Conservation (phyloP, 1,140 invertebrate genomes). For the Trichonephila clavata region DNA sequence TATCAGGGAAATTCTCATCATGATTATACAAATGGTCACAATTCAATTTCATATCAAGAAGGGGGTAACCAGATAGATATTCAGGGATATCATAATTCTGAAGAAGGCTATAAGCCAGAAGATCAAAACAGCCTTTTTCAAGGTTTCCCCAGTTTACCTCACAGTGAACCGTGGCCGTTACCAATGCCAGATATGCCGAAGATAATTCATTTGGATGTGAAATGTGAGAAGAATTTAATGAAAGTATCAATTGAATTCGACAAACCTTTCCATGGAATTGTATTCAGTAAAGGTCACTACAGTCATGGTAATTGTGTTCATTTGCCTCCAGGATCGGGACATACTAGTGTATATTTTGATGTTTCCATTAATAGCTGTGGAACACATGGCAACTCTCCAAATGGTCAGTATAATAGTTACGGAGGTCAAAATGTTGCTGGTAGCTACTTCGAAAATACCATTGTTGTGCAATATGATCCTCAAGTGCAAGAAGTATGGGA, state of each 20-base stretch:
- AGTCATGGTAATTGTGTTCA: slow-evolving; percentile 95
- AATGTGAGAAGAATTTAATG: slow-evolving; percentile 80
- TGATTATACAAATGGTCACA: slow-evolving; percentile 27
- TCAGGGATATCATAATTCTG: slow-evolving; percentile 21
- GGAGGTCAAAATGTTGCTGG: slow-evolving; percentile 90
- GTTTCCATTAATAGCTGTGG: slow-evolving; percentile 95
- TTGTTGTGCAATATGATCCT: slow-evolving; percentile 95
- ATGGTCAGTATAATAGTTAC: slow-evolving; percentile 87
- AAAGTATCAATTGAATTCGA: slow-evolving; percentile 79
- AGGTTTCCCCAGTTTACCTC: slow-evolving; percentile 74
- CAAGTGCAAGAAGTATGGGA: slow-evolving; percentile 98
- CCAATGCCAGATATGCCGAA: slow-evolving; percentile 79
- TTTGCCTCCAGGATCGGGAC: slow-evolving; percentile 92
- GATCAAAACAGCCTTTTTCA: slow-evolving; percentile 73
- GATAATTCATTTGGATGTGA: slow-evolving; percentile 79
- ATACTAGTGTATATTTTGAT: slow-evolving; percentile 93
- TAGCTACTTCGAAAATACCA: slow-evolving; percentile 96
- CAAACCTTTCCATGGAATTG: slow-evolving; percentile 79
- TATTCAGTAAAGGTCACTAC: slow-evolving; percentile 84
- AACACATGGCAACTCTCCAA: slow-evolving; percentile 94
- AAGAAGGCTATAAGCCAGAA: slow-evolving; percentile 72
- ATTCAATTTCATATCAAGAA: neutral
- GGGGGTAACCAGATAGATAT: slow-evolving; percentile 60
- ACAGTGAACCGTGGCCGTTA: slow-evolving; percentile 78
- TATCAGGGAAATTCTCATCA: slow-evolving; percentile 39